Base-by-base conservation (phyloP, 2,888 invertebrate genomes). In the Tubulanus polymorphus region DNA sequence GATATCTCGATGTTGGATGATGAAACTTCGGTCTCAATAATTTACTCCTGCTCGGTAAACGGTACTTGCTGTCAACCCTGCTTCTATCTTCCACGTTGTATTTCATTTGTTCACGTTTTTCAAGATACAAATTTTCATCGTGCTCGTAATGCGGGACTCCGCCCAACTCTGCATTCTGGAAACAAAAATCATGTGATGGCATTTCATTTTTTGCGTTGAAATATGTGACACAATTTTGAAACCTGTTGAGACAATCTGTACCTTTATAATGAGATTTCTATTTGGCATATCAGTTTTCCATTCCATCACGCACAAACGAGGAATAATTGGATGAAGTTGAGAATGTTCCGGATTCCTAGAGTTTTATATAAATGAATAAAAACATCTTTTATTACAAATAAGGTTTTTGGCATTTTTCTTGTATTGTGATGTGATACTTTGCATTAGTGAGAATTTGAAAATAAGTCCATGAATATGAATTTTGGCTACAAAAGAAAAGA, bases 221-320 rank as follows among this genome's bases (percentile, higher is more conserved):
- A n/a, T 12, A 32, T 32, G 10, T n/a, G 10, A 10, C n/a, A 10
- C n/a, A 32, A 32, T 32, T 12, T 32, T 32, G 10, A 32, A 32
- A 32, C n/a, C 10, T 10, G 10, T 10, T 32, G 10, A 10, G n/a
- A 32, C 10, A 32, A 10, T 32, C 35, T 32, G n/a, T 66, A 76
- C 76, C 70, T 75, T 63, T 2, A 70, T 59, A 37, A 79, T 72
- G 10, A 74, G 71, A 28, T 68, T 62, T 48, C 77, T 66, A 60
- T 78, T 79, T 48, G 67, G 68, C 74, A 79, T 78, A 57, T 79
- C 79, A 6, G 69, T 75, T 56, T 73, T 76, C 79, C 79, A 79
- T 67, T 76, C 74, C 50, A 70, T 75, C 23, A 74, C 72, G 62
- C 76, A 76, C 37, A 73, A 58, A 26, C 64, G 59, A 2, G 79